phyloP scores from a whole-genome alignment of 2,113 vertebrate species.

The Dunckerocampus dactyliophorus region DNA sequence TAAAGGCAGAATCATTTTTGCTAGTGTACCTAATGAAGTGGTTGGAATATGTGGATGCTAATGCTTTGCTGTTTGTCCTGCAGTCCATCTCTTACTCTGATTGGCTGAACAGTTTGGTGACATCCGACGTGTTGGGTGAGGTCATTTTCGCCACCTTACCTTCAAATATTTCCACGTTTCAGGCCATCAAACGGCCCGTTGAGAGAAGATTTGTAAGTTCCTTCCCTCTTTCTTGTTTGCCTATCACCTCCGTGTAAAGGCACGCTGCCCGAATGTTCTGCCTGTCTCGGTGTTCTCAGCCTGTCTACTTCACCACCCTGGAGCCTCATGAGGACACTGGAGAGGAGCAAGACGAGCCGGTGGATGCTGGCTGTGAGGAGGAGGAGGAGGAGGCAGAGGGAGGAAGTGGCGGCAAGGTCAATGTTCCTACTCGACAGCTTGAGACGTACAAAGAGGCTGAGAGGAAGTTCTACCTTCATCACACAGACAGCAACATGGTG shows the following conservation, averaged over 20 bases:
- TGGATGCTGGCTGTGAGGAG: not conserved
- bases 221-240: not conserved
- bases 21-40: not conserved
- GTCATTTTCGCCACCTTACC: conserved; percentile 80
- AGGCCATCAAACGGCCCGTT: conserved; percentile 74
- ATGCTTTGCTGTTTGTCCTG: conserved; percentile 1
- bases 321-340: conserved; percentile 46
- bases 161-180: conserved; percentile 61
- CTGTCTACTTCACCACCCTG: conserved; percentile 80
- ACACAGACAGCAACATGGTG: conserved; percentile 83
- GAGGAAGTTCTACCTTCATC: conserved; percentile 76
- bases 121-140: conserved; percentile 81
- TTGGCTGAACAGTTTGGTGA: conserved; percentile 81
- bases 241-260: not conserved
- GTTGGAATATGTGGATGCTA: not conserved
- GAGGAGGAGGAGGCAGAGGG: not conserved
- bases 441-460: conserved; percentile 75
- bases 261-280: not conserved
- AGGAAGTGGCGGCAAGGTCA: not conserved
- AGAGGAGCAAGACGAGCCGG: conserved; percentile 2
- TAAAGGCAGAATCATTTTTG: not conserved
- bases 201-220: conserved; percentile 81
- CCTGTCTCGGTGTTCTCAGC: conserved; percentile 62
- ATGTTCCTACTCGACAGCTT: conserved; percentile 26
- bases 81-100: conserved; percentile 89